A percentile compares a stretch with the other conserved stretches of the same genome.
These are phyloP conservation scores for Probaryconus sp. DNA, from an alignment of 1,140 invertebrate genomes.

Conservation along the genomic window DNA sequence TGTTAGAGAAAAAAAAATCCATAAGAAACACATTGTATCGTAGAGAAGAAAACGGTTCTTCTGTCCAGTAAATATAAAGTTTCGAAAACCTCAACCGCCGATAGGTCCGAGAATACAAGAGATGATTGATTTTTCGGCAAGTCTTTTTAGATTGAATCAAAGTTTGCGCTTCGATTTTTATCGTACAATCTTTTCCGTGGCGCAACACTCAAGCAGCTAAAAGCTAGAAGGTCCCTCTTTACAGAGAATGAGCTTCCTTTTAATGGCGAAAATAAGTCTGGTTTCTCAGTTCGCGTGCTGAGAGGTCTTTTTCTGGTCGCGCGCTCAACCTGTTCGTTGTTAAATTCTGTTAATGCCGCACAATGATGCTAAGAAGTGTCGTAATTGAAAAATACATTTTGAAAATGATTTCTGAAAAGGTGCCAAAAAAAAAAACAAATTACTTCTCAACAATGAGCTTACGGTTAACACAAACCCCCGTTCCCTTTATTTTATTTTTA, in stretches of 20 bases:
- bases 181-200: conserved; percentile 32
- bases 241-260: conserved; percentile 51
- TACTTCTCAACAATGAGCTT: no score
- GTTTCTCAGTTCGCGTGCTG: conserved; percentile 58
- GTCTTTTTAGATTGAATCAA: conserved; percentile 25
- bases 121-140: conserved; percentile 44
- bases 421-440: neutral
- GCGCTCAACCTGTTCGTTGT: conserved; percentile 55
- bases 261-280: conserved; percentile 53
- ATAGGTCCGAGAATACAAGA: conserved; percentile 13
- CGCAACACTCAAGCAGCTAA: conserved; percentile 18
- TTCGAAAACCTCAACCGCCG: conserved; percentile 13
- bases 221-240: conserved; percentile 25
- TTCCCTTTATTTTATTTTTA: no score
- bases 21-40: conserved; percentile 6
- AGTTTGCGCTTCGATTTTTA: conserved; percentile 44
- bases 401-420: neutral
- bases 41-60: conserved; percentile 28
- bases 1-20: neutral
- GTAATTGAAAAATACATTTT: conserved; percentile 43
- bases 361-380: conserved; percentile 25
- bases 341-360: conserved; percentile 41
- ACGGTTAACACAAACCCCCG: no score
- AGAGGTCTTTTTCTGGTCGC: conserved; percentile 53
- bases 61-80: conserved; percentile 20